These are phyloP conservation scores for Irena cyanogastra DNA, from an alignment of 2,113 vertebrate species.

Conservation along the genomic window DNA sequence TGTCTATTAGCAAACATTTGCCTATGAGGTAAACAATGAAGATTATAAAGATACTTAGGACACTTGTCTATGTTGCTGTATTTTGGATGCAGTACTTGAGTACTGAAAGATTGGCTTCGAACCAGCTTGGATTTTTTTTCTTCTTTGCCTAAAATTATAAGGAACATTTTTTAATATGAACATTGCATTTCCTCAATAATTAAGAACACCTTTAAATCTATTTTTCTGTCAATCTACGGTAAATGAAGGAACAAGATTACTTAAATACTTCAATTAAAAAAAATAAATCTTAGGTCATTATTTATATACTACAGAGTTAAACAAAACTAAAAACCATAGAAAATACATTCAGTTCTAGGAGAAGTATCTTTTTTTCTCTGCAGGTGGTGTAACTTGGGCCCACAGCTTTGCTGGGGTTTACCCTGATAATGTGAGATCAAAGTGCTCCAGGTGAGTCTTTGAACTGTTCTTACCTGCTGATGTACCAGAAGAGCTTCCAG, in stretches of 20 bases:
- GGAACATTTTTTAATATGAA: not conserved
- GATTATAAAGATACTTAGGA: constrained; percentile 73
- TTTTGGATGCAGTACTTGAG: constrained; percentile 85
- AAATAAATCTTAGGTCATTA: not conserved
- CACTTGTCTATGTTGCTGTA: constrained; percentile 82
- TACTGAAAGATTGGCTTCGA: constrained; percentile 91
- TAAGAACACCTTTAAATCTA: not conserved
- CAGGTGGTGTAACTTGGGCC: not conserved
- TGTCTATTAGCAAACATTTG: not conserved
- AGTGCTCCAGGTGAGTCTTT: not conserved
- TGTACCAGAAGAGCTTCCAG: constrained; percentile 71
- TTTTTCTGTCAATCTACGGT: not conserved
- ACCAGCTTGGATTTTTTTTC: constrained; percentile 89
- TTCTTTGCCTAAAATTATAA: constrained; percentile 82
- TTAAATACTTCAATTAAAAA: not conserved
- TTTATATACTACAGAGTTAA: not conserved
- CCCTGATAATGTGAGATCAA: not conserved
- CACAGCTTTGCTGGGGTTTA: not conserved
- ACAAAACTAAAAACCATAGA: not conserved
- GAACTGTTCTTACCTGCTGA: constrained; percentile 69
- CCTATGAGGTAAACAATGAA: not conserved
- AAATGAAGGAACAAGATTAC: not conserved
- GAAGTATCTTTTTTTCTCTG: not conserved
- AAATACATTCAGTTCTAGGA: not conserved
- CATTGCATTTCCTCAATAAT: not conserved